Percentiles rank a stretch among this genome's conserved stretches.
phyloP scores from a whole-genome alignment of 2,888 invertebrate species.

The Neocrepidodera transversa region DNA sequence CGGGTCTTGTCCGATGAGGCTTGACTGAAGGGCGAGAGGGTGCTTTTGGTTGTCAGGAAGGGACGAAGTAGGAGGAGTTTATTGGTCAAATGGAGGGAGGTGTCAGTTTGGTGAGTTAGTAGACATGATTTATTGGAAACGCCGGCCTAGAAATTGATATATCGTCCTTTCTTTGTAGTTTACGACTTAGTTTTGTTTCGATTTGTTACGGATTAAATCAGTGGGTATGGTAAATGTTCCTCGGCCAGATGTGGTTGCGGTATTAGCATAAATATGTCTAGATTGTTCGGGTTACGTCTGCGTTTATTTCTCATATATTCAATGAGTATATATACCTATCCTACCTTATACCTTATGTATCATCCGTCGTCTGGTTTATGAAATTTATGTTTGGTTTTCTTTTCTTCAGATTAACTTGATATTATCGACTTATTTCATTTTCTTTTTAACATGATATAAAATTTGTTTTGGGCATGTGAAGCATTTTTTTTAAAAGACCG shows the following conservation, averaged over 20 bases:
- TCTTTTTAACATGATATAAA: too few relatives aligned
- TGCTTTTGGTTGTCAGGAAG: constrained; percentile 18
- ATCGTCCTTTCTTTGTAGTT: constrained; percentile 45
- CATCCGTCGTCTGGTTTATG: constrained; percentile 23
- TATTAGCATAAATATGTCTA: constrained; percentile 44
- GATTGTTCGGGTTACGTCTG: constrained; percentile 38
- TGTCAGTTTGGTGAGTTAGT: constrained; percentile 49
- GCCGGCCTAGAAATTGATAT: constrained; percentile 48
- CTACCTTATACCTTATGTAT: too few relatives aligned
- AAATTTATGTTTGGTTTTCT: constrained; percentile 32
- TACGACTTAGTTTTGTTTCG: constrained; percentile 48
- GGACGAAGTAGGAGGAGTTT: constrained; percentile 12
- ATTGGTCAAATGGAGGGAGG: constrained; percentile 34
- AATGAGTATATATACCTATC: too few relatives aligned
- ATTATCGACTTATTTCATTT: too few relatives aligned
- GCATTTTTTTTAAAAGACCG: too few relatives aligned
- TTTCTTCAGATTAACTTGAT: not conserved
- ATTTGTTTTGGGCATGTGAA: too few relatives aligned
- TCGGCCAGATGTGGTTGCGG: constrained; percentile 39
- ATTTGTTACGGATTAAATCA: constrained; percentile 48
- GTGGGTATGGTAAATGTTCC: constrained; percentile 40
- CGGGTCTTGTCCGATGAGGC: constrained; percentile 22
- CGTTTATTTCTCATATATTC: constrained; percentile 32
- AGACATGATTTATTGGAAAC: constrained; percentile 48
- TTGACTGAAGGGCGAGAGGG: constrained; percentile 25